phyloP scores from a whole-genome alignment of 2,113 vertebrate species.

The Zingel zingel region DNA sequence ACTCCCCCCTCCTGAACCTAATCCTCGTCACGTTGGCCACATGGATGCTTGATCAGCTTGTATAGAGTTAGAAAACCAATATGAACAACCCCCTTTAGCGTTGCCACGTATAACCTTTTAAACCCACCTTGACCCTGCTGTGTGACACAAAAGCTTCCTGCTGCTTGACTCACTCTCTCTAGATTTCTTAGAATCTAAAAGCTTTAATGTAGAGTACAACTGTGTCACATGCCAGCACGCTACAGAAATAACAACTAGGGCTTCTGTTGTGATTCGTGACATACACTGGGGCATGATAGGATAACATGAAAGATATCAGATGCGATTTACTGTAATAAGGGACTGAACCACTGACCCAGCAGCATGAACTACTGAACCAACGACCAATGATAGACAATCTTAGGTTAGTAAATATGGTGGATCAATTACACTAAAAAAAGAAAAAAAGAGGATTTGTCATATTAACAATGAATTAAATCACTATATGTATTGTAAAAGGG shows the following conservation, averaged over 20 bases:
- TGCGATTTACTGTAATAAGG: not conserved
- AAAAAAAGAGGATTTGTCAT: not conserved
- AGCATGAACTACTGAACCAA: not conserved
- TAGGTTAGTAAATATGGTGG: not conserved
- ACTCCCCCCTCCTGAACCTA: conserved; percentile 34
- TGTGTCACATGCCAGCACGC: conserved; percentile 37
- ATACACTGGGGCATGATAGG: not conserved
- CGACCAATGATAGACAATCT: not conserved
- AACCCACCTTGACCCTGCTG: conserved; percentile 44
- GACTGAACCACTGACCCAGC: conserved; percentile 1
- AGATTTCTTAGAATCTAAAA: conserved; percentile 1
- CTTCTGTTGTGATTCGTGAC: not conserved
- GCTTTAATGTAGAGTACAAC: conserved; percentile 2
- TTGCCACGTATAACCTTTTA: conserved; percentile 56
- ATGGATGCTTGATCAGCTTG: conserved; percentile 64
- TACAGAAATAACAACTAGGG: not conserved
- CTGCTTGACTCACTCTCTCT: conserved; percentile 14
- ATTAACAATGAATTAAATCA: not conserved
- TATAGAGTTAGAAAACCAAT: conserved; percentile 45
- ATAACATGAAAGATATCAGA: not conserved
- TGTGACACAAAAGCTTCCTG: conserved; percentile 40
- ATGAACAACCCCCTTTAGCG: conserved; percentile 30
- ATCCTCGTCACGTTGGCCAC: conserved; percentile 61
- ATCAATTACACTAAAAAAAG: not conserved
- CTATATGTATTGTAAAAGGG: not conserved